These are phyloP conservation scores for Trachymyrmex septentrionalis DNA, from an alignment of 1,140 invertebrate species.

Conservation along the genomic window DNA sequence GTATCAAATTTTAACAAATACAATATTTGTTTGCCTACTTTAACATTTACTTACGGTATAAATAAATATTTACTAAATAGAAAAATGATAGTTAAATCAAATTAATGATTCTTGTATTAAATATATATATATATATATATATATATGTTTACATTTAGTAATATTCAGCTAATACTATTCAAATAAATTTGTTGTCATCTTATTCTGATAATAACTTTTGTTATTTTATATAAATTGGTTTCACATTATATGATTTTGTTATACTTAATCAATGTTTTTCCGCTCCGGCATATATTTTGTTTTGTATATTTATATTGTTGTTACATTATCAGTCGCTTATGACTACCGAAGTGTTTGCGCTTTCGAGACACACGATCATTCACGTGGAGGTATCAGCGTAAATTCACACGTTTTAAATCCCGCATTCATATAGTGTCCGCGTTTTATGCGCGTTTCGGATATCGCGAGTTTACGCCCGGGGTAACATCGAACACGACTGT, in stretches of 20 bases:
- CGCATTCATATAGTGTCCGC: conserved; percentile 42
- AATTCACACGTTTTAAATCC: conserved; percentile 43
- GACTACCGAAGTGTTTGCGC: neutral
- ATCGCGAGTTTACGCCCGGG: conserved; percentile 60
- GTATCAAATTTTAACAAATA: too few relatives aligned
- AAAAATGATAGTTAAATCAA: too few relatives aligned
- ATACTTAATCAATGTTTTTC: neutral
- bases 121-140: too few relatives aligned
- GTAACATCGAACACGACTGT: conserved; percentile 38
- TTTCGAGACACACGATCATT: conserved; percentile 22
- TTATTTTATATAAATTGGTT: neutral
- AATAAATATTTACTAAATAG: too few relatives aligned
- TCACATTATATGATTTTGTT: neutral
- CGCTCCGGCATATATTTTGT: neutral
- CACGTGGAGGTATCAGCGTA: conserved; percentile 32
- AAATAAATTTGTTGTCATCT: neutral
- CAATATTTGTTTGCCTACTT: too few relatives aligned
- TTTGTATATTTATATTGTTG: neutral
- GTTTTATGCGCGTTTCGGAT: conserved; percentile 51
- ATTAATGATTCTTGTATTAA: too few relatives aligned
- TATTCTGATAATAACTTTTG: neutral
- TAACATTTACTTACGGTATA: too few relatives aligned
- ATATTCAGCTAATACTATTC: too few relatives aligned
- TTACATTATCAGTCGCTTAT: neutral
- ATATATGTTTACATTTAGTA: too few relatives aligned